Evolutionary conservation across 2,888 invertebrate genomes (phyloP).

Genomic region (Aproaerema taeniolella): DNA sequence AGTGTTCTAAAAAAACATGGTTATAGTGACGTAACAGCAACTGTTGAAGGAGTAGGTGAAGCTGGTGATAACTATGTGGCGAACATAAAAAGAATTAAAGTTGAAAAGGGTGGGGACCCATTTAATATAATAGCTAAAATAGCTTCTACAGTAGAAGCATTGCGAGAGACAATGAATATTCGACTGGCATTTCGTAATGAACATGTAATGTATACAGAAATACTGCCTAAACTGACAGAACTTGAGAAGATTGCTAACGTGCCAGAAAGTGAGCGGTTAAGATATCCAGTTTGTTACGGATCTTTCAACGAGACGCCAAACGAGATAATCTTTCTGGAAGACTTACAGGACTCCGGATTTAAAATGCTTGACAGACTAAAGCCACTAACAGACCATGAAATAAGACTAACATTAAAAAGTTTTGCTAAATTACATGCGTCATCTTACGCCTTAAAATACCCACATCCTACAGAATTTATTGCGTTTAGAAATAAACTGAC

Average conservation of each 20-base stretch:
- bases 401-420: constrained; percentile 30
- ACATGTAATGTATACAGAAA: constrained; percentile 30
- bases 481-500: not conserved
- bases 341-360: constrained; percentile 28
- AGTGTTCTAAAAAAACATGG: constrained; percentile 32
- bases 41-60: constrained; percentile 29
- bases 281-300: constrained; percentile 35
- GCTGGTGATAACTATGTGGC: constrained; percentile 37
- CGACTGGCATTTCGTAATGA: constrained; percentile 31
- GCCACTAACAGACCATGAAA: constrained; percentile 8
- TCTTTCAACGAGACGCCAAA: constrained; percentile 24
- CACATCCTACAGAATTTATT: constrained; percentile 21
- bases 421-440: constrained; percentile 35
- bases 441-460: constrained; percentile 32
- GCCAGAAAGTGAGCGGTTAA: constrained; percentile 27
- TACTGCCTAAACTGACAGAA: constrained; percentile 31
- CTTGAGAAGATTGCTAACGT: constrained; percentile 26
- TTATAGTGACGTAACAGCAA: constrained; percentile 27
- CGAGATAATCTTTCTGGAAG: constrained; percentile 41
- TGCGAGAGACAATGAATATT: constrained; percentile 20
- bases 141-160: constrained; percentile 24
- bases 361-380: constrained; percentile 30
- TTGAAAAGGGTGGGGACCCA: constrained; percentile 26
- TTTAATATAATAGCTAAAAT: constrained; percentile 34
- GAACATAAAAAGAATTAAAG: constrained; percentile 28